Conservation (phyloP, 2,888 invertebrate species). For the Hydropsyche betteni region DNA sequence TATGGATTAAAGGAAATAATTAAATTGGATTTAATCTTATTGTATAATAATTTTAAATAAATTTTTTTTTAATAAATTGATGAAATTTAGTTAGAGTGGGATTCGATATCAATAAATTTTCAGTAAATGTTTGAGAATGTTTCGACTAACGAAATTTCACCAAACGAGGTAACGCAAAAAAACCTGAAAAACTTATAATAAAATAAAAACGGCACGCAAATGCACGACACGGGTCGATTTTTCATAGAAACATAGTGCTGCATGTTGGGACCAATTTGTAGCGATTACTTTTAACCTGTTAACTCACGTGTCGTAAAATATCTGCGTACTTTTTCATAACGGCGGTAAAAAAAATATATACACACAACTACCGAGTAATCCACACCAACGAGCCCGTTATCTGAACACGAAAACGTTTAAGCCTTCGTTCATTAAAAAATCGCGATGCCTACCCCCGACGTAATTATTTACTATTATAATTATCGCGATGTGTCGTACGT, state of each 20-base stretch:
- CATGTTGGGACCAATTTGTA: slow-evolving; percentile 35
- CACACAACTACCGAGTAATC: not conserved
- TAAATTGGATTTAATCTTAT: too few species aligned
- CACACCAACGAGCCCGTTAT: not conserved
- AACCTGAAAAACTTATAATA: not conserved
- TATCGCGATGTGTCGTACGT: too few species aligned
- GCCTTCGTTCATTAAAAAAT: not conserved
- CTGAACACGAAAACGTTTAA: slow-evolving; percentile 21
- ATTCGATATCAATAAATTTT: too few species aligned
- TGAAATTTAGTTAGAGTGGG: too few species aligned
- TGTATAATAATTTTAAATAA: too few species aligned
- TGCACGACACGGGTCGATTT: slow-evolving; percentile 40
- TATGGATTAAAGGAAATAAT: too few species aligned
- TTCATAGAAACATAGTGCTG: not conserved
- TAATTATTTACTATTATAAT: too few species aligned
- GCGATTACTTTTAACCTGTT: slow-evolving; percentile 22
- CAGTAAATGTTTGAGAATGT: too few species aligned
- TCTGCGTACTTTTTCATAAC: slow-evolving; percentile 18
- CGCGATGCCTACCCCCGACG: too few species aligned
- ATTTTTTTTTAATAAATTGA: too few species aligned
- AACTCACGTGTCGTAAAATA: slow-evolving; percentile 21
- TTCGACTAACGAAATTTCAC: not conserved
- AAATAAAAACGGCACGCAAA: slow-evolving; percentile 46
- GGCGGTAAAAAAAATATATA: not conserved
- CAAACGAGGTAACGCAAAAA: not conserved